Percentiles rank a stretch among this genome's conserved stretches.
These are phyloP conservation scores for Drosophila lacteicornis DNA, from an alignment of 1,140 invertebrate genomes.

Conservation along the genomic window DNA sequence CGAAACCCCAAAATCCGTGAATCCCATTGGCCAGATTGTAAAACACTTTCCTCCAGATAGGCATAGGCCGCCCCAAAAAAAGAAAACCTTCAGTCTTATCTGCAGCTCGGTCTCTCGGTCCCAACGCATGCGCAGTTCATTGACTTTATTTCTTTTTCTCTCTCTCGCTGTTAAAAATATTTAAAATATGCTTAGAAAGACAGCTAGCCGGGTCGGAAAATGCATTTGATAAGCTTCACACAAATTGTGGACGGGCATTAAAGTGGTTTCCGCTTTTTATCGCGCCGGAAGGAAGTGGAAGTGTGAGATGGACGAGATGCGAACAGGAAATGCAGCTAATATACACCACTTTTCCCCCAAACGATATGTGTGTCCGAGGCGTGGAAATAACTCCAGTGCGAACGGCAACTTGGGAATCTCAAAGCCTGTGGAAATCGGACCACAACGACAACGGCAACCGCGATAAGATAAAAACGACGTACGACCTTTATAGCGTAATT, in stretches of 20 bases:
- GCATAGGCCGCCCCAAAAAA: conserved; percentile 51
- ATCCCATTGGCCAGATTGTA: conserved; percentile 65
- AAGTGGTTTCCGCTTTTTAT: conserved; percentile 71
- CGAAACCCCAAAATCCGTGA: conserved; percentile 31
- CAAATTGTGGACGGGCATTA: conserved; percentile 34
- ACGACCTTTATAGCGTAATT: conserved; percentile 84
- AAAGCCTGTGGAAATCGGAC: conserved; percentile 7
- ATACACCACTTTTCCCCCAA: conserved; percentile 59
- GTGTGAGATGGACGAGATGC: conserved; percentile 67
- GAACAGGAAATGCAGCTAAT: conserved; percentile 77
- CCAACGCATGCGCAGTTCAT: conserved; percentile 73
- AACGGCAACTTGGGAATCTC: conserved; percentile 48
- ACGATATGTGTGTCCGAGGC: conserved; percentile 32
- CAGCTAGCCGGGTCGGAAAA: conserved; percentile 50
- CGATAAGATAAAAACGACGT: conserved; percentile 73
- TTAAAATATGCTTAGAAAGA: conserved; percentile 55
- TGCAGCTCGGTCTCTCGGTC: conserved; percentile 3
- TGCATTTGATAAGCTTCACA: conserved; percentile 77
- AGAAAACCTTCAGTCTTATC: conserved; percentile 64
- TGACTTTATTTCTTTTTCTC: conserved; percentile 42
- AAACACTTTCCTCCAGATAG: conserved; percentile 70
- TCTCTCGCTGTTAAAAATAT: conserved; percentile 40
- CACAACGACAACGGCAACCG: conserved; percentile 4
- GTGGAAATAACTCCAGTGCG: conserved; percentile 40
- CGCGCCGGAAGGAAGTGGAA: conserved; percentile 72